A percentile compares a stretch with the other conserved stretches of the same genome.
Conservation (phyloP, 2,888 invertebrate genomes). For the Pachycephus smyrnensis region DNA sequence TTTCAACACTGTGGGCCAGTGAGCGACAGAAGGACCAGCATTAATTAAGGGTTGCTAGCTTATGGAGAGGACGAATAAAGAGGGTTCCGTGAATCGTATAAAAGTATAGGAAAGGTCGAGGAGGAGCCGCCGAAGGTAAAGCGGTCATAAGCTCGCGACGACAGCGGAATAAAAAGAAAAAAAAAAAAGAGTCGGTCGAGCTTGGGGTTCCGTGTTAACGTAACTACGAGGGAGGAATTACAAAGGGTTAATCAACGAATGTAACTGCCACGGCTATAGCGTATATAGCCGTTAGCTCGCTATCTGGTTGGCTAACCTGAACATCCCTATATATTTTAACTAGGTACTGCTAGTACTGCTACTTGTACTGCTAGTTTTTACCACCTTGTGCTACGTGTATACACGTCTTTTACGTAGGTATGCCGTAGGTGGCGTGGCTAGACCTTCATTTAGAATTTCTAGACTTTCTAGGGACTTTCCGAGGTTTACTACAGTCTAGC, state of each 20-base stretch:
- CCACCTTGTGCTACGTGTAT: neutral
- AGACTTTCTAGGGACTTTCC: neutral
- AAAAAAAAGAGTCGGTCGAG: constrained; percentile 5
- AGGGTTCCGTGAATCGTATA: neutral
- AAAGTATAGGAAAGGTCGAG: constrained; percentile 9
- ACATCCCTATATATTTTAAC: neutral
- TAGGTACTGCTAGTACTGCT: neutral
- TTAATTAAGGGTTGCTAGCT: neutral
- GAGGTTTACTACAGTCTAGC: neutral
- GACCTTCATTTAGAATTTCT: neutral
- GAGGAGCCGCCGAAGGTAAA: constrained; percentile 7
- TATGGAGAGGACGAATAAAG: neutral
- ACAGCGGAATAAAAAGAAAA: constrained; percentile 17
- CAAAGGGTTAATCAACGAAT: constrained; percentile 50
- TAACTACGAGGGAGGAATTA: constrained; percentile 53
- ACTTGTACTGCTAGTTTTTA: neutral
- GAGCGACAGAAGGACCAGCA: neutral
- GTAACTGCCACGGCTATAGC: neutral
- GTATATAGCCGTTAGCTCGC: neutral
- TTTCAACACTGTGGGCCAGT: neutral
- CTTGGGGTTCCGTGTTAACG: constrained; percentile 35
- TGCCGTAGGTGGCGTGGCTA: neutral
- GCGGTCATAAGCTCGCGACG: constrained; percentile 16
- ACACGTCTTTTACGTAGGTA: neutral
- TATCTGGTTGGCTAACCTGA: neutral